Evolutionary conservation across 2,113 vertebrate genomes (phyloP).

Genomic region (Eonycteris spelaea): DNA sequence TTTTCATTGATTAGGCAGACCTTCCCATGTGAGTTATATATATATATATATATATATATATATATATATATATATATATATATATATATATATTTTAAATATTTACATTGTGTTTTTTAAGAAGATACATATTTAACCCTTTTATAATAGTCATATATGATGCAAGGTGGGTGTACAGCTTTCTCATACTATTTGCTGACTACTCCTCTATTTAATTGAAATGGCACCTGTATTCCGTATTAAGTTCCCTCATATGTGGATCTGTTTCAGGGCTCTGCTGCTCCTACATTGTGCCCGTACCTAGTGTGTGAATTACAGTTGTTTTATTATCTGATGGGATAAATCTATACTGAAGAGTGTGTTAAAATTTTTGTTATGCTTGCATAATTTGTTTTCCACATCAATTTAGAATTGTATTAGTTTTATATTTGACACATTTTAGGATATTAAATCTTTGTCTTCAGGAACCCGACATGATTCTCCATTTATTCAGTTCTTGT

Average conservation of each 20-base stretch:
- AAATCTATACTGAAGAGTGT: neutral
- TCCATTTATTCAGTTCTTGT: neutral
- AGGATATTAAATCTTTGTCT: neutral
- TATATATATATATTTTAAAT: neutral
- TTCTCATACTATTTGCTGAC: neutral
- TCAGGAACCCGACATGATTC: neutral
- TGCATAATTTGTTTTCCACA: neutral
- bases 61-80: neutral
- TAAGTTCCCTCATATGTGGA: neutral
- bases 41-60: neutral
- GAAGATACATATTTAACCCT: neutral
- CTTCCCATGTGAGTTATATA: neutral
- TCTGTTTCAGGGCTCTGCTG: neutral
- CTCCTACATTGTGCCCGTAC: neutral
- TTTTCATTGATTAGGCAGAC: constrained; percentile 18
- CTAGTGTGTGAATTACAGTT: neutral
- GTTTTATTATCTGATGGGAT: neutral
- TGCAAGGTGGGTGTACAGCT: neutral
- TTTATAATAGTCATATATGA: neutral
- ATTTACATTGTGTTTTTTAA: neutral
- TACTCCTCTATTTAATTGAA: constrained; percentile 2
- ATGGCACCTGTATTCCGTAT: neutral
- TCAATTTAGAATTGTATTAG: neutral
- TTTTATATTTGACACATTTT: neutral
- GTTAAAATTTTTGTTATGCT: neutral